Evolutionary conservation across 2,113 vertebrate species (phyloP).

Genomic region (Chaetops frenatus): DNA sequence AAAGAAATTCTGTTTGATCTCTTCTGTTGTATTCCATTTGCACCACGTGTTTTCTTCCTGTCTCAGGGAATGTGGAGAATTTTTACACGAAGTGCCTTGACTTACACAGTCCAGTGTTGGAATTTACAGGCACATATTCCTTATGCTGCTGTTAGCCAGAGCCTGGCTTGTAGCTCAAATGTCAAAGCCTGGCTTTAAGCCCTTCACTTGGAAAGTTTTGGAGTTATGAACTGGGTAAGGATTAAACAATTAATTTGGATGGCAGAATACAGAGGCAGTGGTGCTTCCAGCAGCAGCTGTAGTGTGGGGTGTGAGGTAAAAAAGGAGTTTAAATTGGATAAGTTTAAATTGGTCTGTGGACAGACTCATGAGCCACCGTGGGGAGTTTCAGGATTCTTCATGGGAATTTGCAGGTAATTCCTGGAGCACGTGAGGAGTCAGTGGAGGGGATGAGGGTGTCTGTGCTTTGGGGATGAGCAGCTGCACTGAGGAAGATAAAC

Average conservation of each 20-base stretch:
- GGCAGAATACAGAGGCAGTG: neutral
- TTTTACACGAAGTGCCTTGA: neutral
- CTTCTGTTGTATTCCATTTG: neutral
- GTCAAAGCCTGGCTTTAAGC: neutral
- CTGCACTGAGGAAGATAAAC: neutral
- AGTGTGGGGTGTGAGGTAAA: neutral
- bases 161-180: neutral
- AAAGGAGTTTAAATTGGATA: neutral
- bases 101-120: neutral
- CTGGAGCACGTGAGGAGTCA: rapidly evolving
- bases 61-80: neutral
- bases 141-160: neutral
- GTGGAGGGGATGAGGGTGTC: neutral
- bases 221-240: neutral
- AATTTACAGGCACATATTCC: neutral
- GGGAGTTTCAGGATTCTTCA: neutral
- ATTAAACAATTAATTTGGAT: neutral
- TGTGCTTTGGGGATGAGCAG: neutral
- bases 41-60: neutral
- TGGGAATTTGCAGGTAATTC: neutral
- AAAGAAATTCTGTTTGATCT: neutral
- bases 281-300: neutral
- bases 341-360: too few species aligned
- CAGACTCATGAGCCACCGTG: rapidly evolving
- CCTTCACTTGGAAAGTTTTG: neutral